phyloP scores from a whole-genome alignment of 2,888 invertebrate genomes.

The Agrochola litura region DNA sequence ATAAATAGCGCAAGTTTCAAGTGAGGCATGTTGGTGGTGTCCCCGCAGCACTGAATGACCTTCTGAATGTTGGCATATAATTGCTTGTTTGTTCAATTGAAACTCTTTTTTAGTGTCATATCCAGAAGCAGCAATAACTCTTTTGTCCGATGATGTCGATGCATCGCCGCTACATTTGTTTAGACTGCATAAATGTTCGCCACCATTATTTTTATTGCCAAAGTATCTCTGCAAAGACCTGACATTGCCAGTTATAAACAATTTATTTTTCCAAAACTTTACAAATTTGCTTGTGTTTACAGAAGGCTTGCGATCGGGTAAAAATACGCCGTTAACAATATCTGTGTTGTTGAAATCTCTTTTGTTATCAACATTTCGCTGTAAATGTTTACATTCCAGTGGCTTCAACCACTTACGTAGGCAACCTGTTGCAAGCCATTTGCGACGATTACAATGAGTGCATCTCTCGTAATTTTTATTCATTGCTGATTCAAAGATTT shows the following conservation, averaged over 20 bases:
- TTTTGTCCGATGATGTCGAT: slow-evolving; percentile 80
- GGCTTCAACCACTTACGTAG: slow-evolving; percentile 89
- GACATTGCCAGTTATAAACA: slow-evolving; percentile 86
- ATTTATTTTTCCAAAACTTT: slow-evolving; percentile 88
- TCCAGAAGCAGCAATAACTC: slow-evolving; percentile 67
- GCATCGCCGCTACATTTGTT: slow-evolving; percentile 77
- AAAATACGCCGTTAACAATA: slow-evolving; percentile 84
- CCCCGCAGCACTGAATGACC: slow-evolving; percentile 86
- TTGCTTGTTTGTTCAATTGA: slow-evolving; percentile 76
- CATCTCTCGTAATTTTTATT: slow-evolving; percentile 89
- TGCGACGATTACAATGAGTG: slow-evolving; percentile 86
- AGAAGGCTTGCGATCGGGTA: slow-evolving; percentile 82
- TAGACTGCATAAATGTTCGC: slow-evolving; percentile 80
- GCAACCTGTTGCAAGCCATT: slow-evolving; percentile 87
- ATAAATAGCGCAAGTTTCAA: slow-evolving; percentile 88
- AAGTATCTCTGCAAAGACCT: slow-evolving; percentile 86
- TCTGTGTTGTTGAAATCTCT: slow-evolving; percentile 84
- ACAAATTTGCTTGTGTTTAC: slow-evolving; percentile 85
- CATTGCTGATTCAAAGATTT: slow-evolving; percentile 73
- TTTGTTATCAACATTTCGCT: slow-evolving; percentile 85
- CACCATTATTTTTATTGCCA: slow-evolving; percentile 80
- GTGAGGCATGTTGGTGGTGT: slow-evolving; percentile 85
- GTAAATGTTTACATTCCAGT: slow-evolving; percentile 89
- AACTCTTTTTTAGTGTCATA: slow-evolving; percentile 79
- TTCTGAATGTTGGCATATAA: slow-evolving; percentile 86